Percentiles rank a stretch among this genome's conserved stretches.
These are phyloP conservation scores for Bovichtus variegatus DNA, from an alignment of 2,797 vertebrate genomes.

Conservation along the genomic window DNA sequence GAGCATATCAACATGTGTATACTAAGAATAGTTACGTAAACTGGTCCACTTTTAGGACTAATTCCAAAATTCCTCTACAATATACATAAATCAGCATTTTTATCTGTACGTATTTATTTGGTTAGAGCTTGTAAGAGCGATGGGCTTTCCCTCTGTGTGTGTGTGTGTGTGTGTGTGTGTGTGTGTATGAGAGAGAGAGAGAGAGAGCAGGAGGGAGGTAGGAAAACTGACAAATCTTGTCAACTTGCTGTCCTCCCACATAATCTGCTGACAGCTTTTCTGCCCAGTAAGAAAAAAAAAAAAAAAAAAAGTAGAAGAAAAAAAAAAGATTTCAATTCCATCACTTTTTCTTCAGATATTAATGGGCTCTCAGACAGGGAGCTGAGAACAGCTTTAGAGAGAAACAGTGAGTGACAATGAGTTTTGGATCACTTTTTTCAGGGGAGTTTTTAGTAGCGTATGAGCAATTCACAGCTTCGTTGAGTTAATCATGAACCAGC, in stretches of 20 bases:
- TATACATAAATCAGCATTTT: slow-evolving; percentile 48
- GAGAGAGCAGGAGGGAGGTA: slow-evolving; percentile 20
- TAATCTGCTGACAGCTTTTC: slow-evolving; percentile 74
- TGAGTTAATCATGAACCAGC: slow-evolving; percentile 26
- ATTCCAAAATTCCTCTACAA: too few species aligned
- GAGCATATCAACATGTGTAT: too few species aligned
- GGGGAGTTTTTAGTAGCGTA: background rate
- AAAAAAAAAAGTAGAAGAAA: slow-evolving; percentile 17
- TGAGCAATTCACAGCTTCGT: background rate
- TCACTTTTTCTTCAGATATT: slow-evolving; percentile 34
- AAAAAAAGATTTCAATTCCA: slow-evolving; percentile 39
- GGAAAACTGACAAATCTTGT: slow-evolving; percentile 76
- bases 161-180: slow-evolving; percentile 13
- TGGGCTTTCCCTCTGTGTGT: slow-evolving; percentile 35
- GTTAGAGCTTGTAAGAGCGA: slow-evolving; percentile 37
- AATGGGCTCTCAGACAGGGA: slow-evolving; percentile 13
- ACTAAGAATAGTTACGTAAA: too few species aligned
- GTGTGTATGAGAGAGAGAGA: background rate
- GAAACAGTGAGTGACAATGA: slow-evolving; percentile 47
- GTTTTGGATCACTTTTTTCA: slow-evolving; percentile 14
- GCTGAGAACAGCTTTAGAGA: slow-evolving; percentile 37
- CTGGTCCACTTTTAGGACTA: too few species aligned
- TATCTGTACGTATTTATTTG: slow-evolving; percentile 49
- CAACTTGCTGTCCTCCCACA: slow-evolving; percentile 76
- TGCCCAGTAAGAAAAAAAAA: slow-evolving; percentile 43